Conservation (phyloP, 1,140 invertebrate species). For the Sinella curviseta region DNA sequence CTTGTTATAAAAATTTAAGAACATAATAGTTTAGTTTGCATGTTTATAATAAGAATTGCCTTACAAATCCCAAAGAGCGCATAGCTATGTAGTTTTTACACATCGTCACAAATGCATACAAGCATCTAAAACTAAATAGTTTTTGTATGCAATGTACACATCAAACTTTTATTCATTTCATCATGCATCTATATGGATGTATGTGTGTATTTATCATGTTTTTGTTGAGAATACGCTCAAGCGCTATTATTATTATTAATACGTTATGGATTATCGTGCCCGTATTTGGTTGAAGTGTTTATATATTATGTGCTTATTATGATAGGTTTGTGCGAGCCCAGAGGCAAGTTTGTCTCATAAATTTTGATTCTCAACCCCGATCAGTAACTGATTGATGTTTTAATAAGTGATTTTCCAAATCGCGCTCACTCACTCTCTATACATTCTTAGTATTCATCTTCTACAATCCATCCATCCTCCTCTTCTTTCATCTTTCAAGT, state of each 20-base stretch:
- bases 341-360: conserved; percentile 23
- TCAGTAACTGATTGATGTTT: conserved; percentile 24
- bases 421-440: conserved; percentile 5
- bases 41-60: too few relatives aligned
- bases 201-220: not conserved
- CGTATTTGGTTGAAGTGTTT: conserved; percentile 21
- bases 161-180: too few relatives aligned
- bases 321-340: not conserved
- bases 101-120: too few relatives aligned
- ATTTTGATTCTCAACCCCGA: conserved; percentile 13
- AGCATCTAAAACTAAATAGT: too few relatives aligned
- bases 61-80: too few relatives aligned
- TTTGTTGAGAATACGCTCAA: not conserved
- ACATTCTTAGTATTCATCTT: not conserved
- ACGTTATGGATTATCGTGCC: not conserved
- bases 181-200: too few relatives aligned
- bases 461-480: not conserved
- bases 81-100: too few relatives aligned
- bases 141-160: too few relatives aligned
- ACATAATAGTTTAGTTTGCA: too few relatives aligned
- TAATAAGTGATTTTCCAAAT: conserved; percentile 26
- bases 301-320: conserved; percentile 10
- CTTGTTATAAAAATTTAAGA: too few relatives aligned
- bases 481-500: too few relatives aligned
- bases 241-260: conserved; percentile 7